Conservation (phyloP, 2,113 vertebrate genomes). For the Silurus glanis region DNA sequence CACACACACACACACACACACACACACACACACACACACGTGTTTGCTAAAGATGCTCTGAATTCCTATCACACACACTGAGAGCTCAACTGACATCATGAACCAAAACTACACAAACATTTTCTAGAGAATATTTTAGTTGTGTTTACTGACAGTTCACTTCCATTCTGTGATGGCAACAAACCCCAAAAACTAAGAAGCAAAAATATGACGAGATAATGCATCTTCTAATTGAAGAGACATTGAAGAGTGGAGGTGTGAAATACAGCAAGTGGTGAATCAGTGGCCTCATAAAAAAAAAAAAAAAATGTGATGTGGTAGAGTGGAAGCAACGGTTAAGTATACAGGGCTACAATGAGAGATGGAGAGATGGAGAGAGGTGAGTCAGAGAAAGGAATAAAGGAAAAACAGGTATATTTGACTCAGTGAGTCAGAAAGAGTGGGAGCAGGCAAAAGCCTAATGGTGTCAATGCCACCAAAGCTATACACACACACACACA, state of each 20-base stretch:
- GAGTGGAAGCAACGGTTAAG: conserved; percentile 12
- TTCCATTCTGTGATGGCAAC: not conserved
- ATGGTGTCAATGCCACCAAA: conserved; percentile 43
- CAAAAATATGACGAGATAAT: conserved; percentile 18
- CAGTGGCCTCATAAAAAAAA: conserved; percentile 9
- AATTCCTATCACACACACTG: not conserved
- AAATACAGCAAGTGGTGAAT: conserved; percentile 36
- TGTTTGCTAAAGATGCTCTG: not conserved
- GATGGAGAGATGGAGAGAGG: not conserved
- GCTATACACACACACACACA: not conserved
- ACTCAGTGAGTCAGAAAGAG: conserved; percentile 42
- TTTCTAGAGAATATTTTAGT: not conserved
- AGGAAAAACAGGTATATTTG: conserved; percentile 7
- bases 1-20: conserved; percentile 5
- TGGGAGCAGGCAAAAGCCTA: conserved; percentile 21
- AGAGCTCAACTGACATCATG: not conserved
- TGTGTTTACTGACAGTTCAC: conserved; percentile 19
- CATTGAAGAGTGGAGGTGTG: conserved; percentile 26
- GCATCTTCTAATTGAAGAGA: not conserved
- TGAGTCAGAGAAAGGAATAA: conserved; percentile 26
- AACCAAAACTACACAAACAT: not conserved
- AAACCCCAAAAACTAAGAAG: not conserved
- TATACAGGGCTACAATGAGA: conserved; percentile 18
- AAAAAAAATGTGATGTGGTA: not conserved
- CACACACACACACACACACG: not conserved